A percentile compares a stretch with the other conserved stretches of the same genome.
These are phyloP conservation scores for Psittacula cyanocephala DNA, from an alignment of 2,113 vertebrate species.

Conservation along the genomic window DNA sequence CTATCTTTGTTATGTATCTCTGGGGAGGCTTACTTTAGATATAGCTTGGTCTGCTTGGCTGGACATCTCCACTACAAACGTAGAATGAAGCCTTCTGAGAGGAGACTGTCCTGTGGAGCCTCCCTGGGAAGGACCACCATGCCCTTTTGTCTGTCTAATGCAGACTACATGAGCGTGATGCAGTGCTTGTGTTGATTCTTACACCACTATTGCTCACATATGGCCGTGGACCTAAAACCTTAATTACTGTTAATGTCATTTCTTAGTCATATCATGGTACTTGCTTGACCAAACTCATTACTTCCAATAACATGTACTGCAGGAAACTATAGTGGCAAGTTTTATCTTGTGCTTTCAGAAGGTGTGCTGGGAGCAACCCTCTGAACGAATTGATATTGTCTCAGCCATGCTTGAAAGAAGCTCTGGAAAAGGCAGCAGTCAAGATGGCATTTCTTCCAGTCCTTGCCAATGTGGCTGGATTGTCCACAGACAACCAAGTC, in stretches of 20 bases:
- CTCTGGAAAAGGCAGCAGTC: neutral
- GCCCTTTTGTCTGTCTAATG: neutral
- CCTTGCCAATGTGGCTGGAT: neutral
- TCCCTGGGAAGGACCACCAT: rapidly evolving
- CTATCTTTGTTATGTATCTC: neutral
- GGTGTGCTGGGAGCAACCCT: neutral
- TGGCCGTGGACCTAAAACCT: neutral
- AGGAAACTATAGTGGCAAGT: neutral
- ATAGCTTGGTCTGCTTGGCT: neutral
- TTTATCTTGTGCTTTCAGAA: neutral
- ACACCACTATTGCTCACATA: neutral
- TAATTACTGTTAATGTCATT: neutral
- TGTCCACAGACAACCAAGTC: neutral
- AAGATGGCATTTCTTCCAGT: neutral
- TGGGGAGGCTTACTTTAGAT: neutral
- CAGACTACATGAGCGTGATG: neutral
- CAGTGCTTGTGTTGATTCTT: neutral
- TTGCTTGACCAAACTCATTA: neutral
- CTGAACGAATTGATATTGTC: rapidly evolving
- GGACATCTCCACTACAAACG: neutral
- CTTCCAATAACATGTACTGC: neutral
- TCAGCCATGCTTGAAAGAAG: neutral
- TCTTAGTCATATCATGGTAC: neutral
- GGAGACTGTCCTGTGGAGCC: neutral
- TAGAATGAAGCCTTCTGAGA: neutral